phyloP scores from a whole-genome alignment of 1,140 invertebrate genomes.

The Diplogasteroides magnus region DNA sequence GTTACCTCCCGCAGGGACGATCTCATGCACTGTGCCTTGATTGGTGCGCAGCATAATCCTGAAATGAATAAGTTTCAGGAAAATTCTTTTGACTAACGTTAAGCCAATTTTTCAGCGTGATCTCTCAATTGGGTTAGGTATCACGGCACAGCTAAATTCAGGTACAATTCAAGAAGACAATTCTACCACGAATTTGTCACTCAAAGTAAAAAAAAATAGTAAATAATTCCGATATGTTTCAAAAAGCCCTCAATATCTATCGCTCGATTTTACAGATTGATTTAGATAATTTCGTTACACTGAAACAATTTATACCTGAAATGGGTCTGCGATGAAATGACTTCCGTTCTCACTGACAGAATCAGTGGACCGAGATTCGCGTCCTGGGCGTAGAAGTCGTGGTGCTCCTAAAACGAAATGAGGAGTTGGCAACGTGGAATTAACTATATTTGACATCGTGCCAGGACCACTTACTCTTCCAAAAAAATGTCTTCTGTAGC shows the following conservation, averaged over 20 bases:
- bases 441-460: background rate
- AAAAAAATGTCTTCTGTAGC: slow-evolving; percentile 81
- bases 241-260: too few species aligned
- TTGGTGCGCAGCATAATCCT: slow-evolving; percentile 67
- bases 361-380: slow-evolving; percentile 78
- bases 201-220: too few species aligned
- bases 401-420: slow-evolving; percentile 75
- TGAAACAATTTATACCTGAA: slow-evolving; percentile 58
- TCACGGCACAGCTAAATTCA: too few species aligned
- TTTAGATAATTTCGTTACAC: too few species aligned
- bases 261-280: too few species aligned
- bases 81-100: too few species aligned
- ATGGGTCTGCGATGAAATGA: slow-evolving; percentile 76
- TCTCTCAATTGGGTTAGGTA: too few species aligned
- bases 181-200: too few species aligned
- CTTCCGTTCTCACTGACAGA: slow-evolving; percentile 82
- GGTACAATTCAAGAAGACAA: too few species aligned
- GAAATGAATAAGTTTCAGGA: too few species aligned
- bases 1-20: slow-evolving; percentile 56
- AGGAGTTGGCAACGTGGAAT: background rate
- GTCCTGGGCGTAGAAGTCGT: slow-evolving; percentile 81
- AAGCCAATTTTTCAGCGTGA: too few species aligned
- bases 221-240: too few species aligned
- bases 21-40: slow-evolving; percentile 48
- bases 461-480: slow-evolving; percentile 81